phyloP scores from a whole-genome alignment of 2,113 vertebrate species.

The Nestor notabilis region DNA sequence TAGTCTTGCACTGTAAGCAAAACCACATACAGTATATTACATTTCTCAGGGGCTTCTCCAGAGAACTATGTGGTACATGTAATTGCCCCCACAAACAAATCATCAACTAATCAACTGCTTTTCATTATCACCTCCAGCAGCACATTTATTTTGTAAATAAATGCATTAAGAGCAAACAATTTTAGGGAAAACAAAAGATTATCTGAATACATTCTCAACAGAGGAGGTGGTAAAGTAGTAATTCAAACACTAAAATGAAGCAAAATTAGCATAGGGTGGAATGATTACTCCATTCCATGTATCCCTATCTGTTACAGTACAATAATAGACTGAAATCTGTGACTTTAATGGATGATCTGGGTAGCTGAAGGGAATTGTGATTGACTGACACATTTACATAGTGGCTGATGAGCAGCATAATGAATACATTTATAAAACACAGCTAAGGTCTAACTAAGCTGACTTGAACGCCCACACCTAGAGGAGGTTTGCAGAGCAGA shows the following conservation, averaged over 20 bases:
- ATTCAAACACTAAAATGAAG: slow-evolving; percentile 50
- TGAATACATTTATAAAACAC: slow-evolving; percentile 45
- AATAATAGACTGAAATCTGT: slow-evolving; percentile 46
- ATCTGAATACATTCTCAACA: neutral
- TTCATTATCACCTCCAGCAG: slow-evolving; percentile 65
- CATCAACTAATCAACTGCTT: slow-evolving; percentile 65
- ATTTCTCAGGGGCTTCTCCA: slow-evolving; percentile 54
- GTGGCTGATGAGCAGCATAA: slow-evolving; percentile 54
- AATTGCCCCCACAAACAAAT: slow-evolving; percentile 70
- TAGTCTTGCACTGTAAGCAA: slow-evolving; percentile 35
- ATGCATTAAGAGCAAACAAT: slow-evolving; percentile 57
- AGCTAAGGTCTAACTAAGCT: neutral
- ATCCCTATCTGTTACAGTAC: slow-evolving; percentile 33
- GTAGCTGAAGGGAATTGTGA: slow-evolving; percentile 50
- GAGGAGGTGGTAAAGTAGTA: slow-evolving; percentile 47
- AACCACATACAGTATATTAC: slow-evolving; percentile 2
- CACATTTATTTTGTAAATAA: slow-evolving; percentile 67
- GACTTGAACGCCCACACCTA: neutral
- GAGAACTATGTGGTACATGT: slow-evolving; percentile 18
- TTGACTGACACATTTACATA: slow-evolving; percentile 68
- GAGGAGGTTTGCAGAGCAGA: neutral
- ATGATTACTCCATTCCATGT: slow-evolving; percentile 44
- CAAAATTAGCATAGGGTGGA: slow-evolving; percentile 47
- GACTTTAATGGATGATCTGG: slow-evolving; percentile 63
- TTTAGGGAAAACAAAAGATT: slow-evolving; percentile 68